phyloP scores from a whole-genome alignment of 2,113 vertebrate species.

The Crypturellus undulatus region DNA sequence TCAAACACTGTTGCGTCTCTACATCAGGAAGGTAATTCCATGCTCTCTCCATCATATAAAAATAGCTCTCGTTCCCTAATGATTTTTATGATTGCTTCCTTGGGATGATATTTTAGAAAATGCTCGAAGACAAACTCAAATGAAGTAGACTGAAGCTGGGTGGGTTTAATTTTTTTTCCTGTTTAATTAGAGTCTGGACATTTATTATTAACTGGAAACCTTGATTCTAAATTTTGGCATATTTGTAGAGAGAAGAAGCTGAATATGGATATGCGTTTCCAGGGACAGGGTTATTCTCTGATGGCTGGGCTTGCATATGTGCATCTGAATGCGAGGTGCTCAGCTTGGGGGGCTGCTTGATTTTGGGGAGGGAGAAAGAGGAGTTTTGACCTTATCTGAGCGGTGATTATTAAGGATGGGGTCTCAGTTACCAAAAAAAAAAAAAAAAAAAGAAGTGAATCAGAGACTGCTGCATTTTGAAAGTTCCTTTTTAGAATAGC shows the following conservation, averaged over 20 bases:
- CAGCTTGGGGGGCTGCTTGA: not conserved
- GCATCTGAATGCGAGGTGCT: not conserved
- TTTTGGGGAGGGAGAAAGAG: not conserved
- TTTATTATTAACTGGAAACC: not conserved
- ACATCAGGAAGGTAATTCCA: not conserved
- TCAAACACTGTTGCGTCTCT: not conserved
- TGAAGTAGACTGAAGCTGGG: not conserved
- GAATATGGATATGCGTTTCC: not conserved
- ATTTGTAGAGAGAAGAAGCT: not conserved
- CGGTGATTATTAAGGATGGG: accelerated
- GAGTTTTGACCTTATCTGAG: not conserved
- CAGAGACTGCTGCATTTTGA: not conserved
- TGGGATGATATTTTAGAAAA: slow-evolving; percentile 5
- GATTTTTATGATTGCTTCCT: not conserved
- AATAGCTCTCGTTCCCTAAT: not conserved
- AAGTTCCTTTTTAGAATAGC: not conserved
- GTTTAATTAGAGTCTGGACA: not conserved
- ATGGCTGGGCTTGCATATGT: accelerated
- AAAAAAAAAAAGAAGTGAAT: slow-evolving; percentile 36
- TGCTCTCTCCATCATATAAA: not conserved
- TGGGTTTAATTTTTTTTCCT: not conserved
- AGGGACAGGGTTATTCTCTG: not conserved
- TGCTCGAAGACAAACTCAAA: not conserved
- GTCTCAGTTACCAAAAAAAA: not conserved
- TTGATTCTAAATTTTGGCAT: not conserved